Percentiles rank a stretch among this genome's conserved stretches.
These are phyloP conservation scores for Actenoides hombroni DNA, from an alignment of 2,113 vertebrate species.

Conservation along the genomic window DNA sequence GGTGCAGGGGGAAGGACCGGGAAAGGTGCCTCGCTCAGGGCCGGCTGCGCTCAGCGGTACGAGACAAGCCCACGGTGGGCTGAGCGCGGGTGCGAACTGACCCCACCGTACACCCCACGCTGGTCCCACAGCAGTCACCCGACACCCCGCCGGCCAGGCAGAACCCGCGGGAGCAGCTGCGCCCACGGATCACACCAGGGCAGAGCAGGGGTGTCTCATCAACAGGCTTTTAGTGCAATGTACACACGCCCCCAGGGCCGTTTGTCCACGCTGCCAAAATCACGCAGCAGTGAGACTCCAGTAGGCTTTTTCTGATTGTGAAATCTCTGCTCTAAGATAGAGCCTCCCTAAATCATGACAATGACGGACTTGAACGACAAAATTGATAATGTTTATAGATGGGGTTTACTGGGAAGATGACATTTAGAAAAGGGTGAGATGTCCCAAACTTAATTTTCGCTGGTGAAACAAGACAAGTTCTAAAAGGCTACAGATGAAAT, in stretches of 20 bases:
- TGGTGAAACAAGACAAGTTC: constrained; percentile 7
- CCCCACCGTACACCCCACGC: neutral
- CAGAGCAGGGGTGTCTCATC: neutral
- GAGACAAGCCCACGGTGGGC: neutral
- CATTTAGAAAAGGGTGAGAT: constrained; percentile 16
- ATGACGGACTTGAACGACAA: neutral
- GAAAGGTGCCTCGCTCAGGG: neutral
- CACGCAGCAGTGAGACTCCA: neutral
- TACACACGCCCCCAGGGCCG: accelerated
- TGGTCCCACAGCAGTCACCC: neutral
- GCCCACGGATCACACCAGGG: neutral
- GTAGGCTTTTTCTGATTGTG: neutral
- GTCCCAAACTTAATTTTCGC: constrained; percentile 36
- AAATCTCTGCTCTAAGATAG: constrained; percentile 4
- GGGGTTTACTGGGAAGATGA: constrained; percentile 6
- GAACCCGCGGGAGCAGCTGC: neutral
- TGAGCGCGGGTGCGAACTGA: neutral
- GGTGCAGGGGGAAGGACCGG: neutral
- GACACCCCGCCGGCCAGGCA: neutral
- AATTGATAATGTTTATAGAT: constrained; percentile 16
- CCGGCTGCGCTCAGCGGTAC: neutral
- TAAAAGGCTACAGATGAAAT: constrained; percentile 25
- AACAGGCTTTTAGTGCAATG: accelerated
- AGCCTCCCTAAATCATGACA: neutral
- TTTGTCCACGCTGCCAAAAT: neutral